Evolutionary conservation across 2,888 invertebrate genomes (phyloP), one percentile per base, ranked within the genome.

Genomic region (Entomobrya multifasciata): DNA sequence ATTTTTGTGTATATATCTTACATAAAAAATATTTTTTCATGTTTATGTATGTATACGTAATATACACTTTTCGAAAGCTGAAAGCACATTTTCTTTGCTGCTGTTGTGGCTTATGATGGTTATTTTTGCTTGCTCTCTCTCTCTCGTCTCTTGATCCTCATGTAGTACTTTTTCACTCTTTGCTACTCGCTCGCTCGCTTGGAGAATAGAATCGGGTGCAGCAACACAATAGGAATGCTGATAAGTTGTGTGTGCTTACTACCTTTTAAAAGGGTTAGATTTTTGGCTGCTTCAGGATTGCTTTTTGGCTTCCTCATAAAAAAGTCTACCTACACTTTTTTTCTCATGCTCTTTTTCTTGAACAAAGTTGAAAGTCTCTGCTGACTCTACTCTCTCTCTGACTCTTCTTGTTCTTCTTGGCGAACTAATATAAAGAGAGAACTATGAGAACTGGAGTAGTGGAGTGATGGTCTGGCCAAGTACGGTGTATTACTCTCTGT

Each of bases 181-280:
- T 62, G 57, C 52, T 82, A 0, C 17, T 41, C 11, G 27, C 36
- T 57, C 25, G 15, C 77, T 55, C 11, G 1, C 22, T 30, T 27
- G 41, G 57, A 27, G 77, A 67, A 52, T 57, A 60, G 78, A 78
- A 52, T 84, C 57, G 52, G 76, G 76, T 77, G 65, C 76, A 84
- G 78, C 22, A 85, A 62, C 84, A 85, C 77, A 78, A 85, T 78
- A 72, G 57, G 84, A 85, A 85, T 85, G 86, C 86, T 86, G 86
- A 86, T 86, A 86, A 85, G 86, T 86, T 49, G 60, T 67, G 70
- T 47, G 25, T 78, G 84, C 78, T 86, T 79, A 86, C 79, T 79
- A 79, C 86, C 86, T 86, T 86, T 79, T 79, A 79, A 72, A 36
- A 86, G 70, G 84, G 70, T 47, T 65, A 86, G 79, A 74, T 41